Evolutionary conservation across 2,888 invertebrate genomes (phyloP).

Genomic region (Monochamus alternatus): DNA sequence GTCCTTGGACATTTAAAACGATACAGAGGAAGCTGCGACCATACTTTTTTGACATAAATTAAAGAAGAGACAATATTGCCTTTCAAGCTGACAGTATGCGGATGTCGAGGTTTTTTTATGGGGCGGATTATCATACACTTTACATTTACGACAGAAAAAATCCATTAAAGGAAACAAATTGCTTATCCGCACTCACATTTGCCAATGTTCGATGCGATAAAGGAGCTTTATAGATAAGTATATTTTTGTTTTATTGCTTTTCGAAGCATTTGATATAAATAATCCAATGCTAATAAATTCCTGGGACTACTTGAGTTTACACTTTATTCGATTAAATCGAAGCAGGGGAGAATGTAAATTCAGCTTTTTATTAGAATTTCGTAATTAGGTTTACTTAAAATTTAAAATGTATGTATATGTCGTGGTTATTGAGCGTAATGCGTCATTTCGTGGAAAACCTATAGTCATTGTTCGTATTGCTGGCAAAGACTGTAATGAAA

Average conservation of each 20-base stretch:
- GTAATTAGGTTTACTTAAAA: too few species aligned
- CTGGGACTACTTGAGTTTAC: not conserved
- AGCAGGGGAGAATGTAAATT: not conserved
- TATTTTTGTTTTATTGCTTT: slow-evolving; percentile 39
- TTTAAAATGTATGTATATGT: too few species aligned
- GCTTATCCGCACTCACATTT: slow-evolving; percentile 56
- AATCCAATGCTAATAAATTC: slow-evolving; percentile 19
- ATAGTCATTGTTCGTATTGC: too few species aligned
- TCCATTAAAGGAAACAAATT: slow-evolving; percentile 62
- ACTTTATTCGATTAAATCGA: slow-evolving; percentile 6
- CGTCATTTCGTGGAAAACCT: too few species aligned
- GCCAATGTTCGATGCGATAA: slow-evolving; percentile 48
- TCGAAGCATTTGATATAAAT: slow-evolving; percentile 36
- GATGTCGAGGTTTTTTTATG: slow-evolving; percentile 51
- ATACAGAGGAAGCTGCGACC: slow-evolving; percentile 14
- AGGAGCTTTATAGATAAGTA: slow-evolving; percentile 40
- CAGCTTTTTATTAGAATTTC: not conserved
- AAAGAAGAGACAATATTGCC: slow-evolving; percentile 42
- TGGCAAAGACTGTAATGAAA: too few species aligned
- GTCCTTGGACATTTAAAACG: slow-evolving; percentile 12
- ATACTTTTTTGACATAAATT: slow-evolving; percentile 32
- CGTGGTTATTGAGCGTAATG: too few species aligned
- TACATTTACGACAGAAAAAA: slow-evolving; percentile 61
- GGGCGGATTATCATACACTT: slow-evolving; percentile 60
- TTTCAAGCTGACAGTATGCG: slow-evolving; percentile 48